These are phyloP conservation scores for Rattus rattus DNA, from an alignment of 2,113 vertebrate genomes.

Conservation along the genomic window DNA sequence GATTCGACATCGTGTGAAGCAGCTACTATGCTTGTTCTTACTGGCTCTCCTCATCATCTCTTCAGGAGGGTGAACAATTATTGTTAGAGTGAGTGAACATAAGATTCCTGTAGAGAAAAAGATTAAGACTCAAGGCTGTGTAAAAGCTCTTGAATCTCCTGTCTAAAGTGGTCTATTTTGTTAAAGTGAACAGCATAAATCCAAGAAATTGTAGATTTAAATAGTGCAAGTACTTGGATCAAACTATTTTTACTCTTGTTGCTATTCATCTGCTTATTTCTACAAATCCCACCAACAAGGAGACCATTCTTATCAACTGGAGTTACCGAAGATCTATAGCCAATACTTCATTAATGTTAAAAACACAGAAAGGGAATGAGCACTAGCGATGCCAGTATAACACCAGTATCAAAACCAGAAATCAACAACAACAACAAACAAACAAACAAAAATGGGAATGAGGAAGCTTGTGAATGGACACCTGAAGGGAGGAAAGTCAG, in stretches of 20 bases:
- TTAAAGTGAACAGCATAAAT: not conserved
- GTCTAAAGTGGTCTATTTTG: not conserved
- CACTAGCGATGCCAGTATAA: not conserved
- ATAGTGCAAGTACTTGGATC: not conserved
- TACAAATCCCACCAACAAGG: not conserved
- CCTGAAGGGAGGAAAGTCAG: not conserved
- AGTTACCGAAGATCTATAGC: not conserved
- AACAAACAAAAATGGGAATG: not conserved
- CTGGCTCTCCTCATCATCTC: not conserved
- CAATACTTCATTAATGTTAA: not conserved
- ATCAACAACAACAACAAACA: not conserved
- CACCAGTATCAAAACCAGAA: not conserved
- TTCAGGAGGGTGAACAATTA: not conserved
- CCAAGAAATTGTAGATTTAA: not conserved
- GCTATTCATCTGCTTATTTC: not conserved
- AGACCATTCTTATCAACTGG: not conserved
- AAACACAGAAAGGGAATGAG: not conserved
- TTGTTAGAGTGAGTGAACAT: not conserved
- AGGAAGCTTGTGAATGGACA: not conserved
- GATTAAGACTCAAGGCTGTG: not conserved
- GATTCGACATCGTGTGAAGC: not conserved
- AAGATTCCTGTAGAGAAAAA: slow-evolving; percentile 1
- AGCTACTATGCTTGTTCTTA: not conserved
- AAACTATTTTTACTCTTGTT: not conserved
- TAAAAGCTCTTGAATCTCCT: not conserved